Conservation (phyloP, 2,797 vertebrate species). For the Crenuchus spilurus region DNA sequence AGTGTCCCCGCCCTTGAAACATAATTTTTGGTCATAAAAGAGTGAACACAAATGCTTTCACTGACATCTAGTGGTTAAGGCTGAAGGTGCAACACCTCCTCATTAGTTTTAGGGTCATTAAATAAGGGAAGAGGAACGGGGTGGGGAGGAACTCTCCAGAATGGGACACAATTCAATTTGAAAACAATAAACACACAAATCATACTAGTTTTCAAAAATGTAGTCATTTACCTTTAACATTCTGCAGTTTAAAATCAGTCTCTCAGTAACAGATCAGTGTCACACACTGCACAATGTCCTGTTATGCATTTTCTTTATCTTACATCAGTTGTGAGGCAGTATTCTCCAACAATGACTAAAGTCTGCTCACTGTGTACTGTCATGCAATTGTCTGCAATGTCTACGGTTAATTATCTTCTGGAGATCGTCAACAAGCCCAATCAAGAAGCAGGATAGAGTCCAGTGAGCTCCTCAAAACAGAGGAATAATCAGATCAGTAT, state of each 20-base stretch:
- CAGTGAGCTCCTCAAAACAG: neutral
- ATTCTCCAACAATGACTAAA: neutral
- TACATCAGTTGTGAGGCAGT: neutral
- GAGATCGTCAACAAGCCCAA: neutral
- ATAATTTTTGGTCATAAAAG: neutral
- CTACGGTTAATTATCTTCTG: neutral
- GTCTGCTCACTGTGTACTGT: neutral
- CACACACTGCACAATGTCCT: too few relatives aligned
- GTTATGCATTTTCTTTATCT: neutral
- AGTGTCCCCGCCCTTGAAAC: neutral
- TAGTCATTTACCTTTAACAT: neutral
- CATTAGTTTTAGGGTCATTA: too few relatives aligned
- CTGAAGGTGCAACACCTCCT: neutral
- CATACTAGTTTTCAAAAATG: neutral
- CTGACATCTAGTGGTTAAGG: constrained; percentile 53
- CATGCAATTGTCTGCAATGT: neutral
- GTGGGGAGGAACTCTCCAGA: too few relatives aligned
- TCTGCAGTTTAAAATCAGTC: neutral
- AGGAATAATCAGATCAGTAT: neutral
- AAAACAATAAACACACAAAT: neutral
- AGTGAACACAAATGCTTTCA: constrained; percentile 25
- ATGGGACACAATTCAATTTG: neutral
- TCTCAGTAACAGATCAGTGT: neutral
- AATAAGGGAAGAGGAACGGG: too few relatives aligned
- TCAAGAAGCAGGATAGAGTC: neutral